phyloP scores from a whole-genome alignment of 2,888 invertebrate genomes.

The Sminthurides aquaticus region DNA sequence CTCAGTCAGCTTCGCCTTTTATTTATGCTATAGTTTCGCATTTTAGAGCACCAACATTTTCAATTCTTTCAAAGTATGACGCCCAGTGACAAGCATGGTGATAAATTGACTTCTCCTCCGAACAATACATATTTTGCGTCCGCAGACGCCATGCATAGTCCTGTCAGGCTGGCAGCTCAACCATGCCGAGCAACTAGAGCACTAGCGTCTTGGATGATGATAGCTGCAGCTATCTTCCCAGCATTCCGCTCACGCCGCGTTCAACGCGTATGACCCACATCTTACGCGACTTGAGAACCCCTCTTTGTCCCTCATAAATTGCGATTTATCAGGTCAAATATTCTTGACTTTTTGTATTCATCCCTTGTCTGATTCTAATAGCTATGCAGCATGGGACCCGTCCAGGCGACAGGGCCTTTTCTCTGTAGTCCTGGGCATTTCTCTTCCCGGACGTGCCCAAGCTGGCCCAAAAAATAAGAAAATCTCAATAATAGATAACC shows the following conservation, averaged over 20 bases:
- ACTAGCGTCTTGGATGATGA: no score
- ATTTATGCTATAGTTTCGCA: no score
- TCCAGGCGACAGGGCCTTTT: not conserved
- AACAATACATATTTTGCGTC: no score
- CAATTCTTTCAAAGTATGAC: slow-evolving; percentile 6
- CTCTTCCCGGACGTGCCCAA: not conserved
- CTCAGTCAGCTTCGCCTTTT: no score
- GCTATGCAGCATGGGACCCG: not conserved
- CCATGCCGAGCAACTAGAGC: no score
- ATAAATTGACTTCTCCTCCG: slow-evolving; percentile 20
- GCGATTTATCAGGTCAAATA: not conserved
- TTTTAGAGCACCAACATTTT: no score
- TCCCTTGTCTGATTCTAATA: not conserved
- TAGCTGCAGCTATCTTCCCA: no score
- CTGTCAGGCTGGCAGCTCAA: no score
- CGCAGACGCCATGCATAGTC: no score
- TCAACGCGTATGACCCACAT: no score
- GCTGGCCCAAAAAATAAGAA: not conserved
- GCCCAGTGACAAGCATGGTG: slow-evolving; percentile 13
- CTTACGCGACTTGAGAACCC: no score
- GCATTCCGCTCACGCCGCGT: no score
- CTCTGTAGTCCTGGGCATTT: not conserved
- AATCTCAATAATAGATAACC: not conserved
- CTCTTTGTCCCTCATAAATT: not conserved
- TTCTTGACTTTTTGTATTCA: not conserved